These are phyloP conservation scores for Lordiphosa fenestrarum DNA, from an alignment of 2,888 invertebrate species.

Conservation along the genomic window DNA sequence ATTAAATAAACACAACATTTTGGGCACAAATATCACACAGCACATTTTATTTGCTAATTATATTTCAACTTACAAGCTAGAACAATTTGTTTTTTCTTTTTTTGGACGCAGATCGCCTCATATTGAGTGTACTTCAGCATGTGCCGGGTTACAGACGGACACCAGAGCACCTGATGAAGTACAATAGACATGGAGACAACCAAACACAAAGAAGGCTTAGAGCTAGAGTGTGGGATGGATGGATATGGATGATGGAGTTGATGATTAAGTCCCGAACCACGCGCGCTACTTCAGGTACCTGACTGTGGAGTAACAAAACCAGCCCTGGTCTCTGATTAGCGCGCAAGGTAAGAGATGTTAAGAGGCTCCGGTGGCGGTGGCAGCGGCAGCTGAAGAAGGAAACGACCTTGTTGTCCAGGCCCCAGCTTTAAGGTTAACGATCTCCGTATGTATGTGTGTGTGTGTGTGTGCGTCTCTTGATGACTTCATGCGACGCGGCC, in stretches of 20 bases:
- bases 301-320: conserved; percentile 85
- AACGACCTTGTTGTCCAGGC: conserved; percentile 78
- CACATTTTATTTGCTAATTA: no score
- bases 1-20: no score
- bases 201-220: not conserved
- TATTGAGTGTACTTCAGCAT: conserved; percentile 99
- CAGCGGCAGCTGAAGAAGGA: conserved; percentile 30
- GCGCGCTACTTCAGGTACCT: conserved; percentile 99
- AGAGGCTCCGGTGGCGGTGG: conserved; percentile 10
- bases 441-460: conserved; percentile 59
- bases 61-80: conserved; percentile 1
- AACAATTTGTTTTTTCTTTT: not conserved
- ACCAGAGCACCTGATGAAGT: conserved; percentile 99
- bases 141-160: conserved; percentile 92
- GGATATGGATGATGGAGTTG: conserved; percentile 16
- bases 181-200: conserved; percentile 96
- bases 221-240: conserved; percentile 14
- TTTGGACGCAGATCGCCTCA: conserved; percentile 82
- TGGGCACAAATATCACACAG: no score
- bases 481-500: conserved; percentile 63
- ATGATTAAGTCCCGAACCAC: conserved; percentile 82
- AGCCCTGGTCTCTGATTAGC: conserved; percentile 95
- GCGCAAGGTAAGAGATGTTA: conserved; percentile 84
- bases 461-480: conserved; percentile 39
- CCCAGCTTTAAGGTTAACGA: conserved; percentile 79